Evolutionary conservation across 2,113 vertebrate species (phyloP).

Genomic region (Myotis brandtii): DNA sequence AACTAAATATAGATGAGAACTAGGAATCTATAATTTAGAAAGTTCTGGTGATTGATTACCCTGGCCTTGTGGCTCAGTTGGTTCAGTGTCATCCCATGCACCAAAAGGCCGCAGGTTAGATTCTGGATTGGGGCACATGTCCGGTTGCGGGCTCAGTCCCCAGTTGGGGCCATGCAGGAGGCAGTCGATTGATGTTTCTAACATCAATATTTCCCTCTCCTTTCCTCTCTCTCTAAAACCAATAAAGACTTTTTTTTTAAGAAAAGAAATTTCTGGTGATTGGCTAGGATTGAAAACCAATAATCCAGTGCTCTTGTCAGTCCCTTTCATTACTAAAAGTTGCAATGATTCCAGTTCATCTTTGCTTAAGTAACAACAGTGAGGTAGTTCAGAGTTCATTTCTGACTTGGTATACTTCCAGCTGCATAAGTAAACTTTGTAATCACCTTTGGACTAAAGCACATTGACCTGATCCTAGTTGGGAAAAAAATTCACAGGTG

Average conservation of each 20-base stretch:
- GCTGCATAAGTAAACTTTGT: background rate
- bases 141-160: too few species aligned
- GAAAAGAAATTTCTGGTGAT: background rate
- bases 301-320: background rate
- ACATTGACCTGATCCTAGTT: background rate
- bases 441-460: slow-evolving; percentile 26
- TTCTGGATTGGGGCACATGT: background rate
- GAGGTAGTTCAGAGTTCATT: background rate
- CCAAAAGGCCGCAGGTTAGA: background rate
- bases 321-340: background rate
- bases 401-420: background rate
- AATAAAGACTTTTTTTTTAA: background rate
- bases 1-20: background rate
- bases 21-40: slow-evolving; percentile 16
- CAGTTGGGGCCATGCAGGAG: background rate
- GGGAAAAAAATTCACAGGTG: background rate
- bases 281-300: background rate
- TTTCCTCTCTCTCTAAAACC: background rate
- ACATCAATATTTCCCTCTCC: background rate
- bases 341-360: background rate
- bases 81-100: background rate
- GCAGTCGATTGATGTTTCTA: background rate
- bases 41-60: background rate
- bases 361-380: background rate
- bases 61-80: background rate